These are phyloP conservation scores for Cataglyphis altisquamis DNA, from an alignment of 2,888 invertebrate species.

Conservation along the genomic window DNA sequence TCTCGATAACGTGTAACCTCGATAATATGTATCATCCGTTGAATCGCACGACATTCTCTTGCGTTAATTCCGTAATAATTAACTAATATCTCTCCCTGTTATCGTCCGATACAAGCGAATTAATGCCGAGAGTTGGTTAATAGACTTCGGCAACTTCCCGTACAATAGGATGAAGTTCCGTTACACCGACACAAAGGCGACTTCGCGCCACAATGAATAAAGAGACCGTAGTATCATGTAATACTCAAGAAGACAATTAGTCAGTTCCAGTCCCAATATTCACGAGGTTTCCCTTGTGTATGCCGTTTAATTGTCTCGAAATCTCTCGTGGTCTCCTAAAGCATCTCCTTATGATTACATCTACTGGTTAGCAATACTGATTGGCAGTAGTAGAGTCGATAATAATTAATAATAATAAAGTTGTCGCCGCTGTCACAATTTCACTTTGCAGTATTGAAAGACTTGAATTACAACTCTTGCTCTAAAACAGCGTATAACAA, in stretches of 20 bases:
- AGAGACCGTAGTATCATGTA: conserved; percentile 44
- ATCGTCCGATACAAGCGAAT: conserved; percentile 49
- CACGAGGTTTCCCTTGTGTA: not conserved
- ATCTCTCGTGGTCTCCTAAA: not conserved
- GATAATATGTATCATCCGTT: conserved; percentile 22
- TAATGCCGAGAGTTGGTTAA: conserved; percentile 50
- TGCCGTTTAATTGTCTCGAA: not conserved
- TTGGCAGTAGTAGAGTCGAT: not conserved
- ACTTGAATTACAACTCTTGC: conserved; percentile 4
- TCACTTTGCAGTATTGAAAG: not conserved
- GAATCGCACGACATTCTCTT: not conserved
- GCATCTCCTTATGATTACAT: not conserved
- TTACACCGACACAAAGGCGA: conserved; percentile 41
- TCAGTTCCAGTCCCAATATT: conserved; percentile 18
- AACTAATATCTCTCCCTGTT: conserved; percentile 45
- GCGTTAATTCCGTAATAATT: conserved; percentile 45
- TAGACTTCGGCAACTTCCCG: conserved; percentile 48
- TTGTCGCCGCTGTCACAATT: not conserved
- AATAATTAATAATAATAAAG: conserved; percentile 29
- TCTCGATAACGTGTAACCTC: conserved; percentile 34
- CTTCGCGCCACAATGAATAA: conserved; percentile 43
- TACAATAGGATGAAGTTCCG: conserved; percentile 41
- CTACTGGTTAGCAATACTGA: not conserved
- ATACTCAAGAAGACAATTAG: conserved; percentile 49
- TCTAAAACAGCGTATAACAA: conserved; percentile 11